Evolutionary conservation across 2,888 invertebrate genomes (phyloP), one percentile per base, ranked within the genome.

Genomic region (Leucophora obtusa): DNA sequence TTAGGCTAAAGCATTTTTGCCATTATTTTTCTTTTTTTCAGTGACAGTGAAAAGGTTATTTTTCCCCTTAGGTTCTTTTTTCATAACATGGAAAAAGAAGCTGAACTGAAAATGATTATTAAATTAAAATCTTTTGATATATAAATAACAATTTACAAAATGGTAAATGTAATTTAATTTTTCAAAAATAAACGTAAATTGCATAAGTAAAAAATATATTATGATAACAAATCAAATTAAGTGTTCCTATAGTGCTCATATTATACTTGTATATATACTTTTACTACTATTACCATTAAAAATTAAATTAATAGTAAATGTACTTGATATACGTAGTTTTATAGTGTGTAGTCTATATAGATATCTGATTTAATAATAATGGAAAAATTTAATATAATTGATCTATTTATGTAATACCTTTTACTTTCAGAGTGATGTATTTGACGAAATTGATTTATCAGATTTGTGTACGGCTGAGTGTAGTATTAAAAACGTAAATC

Each of bases 381-480:
- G 4, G 4, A 51, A 17, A 65, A 38, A 15, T 33, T 50, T 7
- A 60, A 60, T 56, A 24, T 15, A 24, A 15, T 33, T 56, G n/a
- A n/a, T 53, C 43, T 17, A 62, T 33, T 47, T 71, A 56, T 56
- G 15, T 35, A 35, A 3, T 4, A 21, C 21, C 21, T 38, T 74
- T 21, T 73, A 8, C 63, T 87, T 87, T 0, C 93, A 96, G 96
- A 95, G 95, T 90, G 94, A 94, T 91, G 93, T 96, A 86, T 96
- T 96, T 93, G 96, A 96, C 92, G 96, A 96, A 91, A 95, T 95
- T 91, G 96, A 95, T 88, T 92, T 96, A 90, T 94, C 94, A 85
- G 95, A 96, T 91, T 92, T 96, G 85, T 96, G 95, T 88, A 95
- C 95, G 88, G 96, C 96, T 82, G 96, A 96, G 92, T 96, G 96